These are phyloP conservation scores for Mobula hypostoma DNA, from an alignment of 2,113 vertebrate genomes.

Conservation along the genomic window DNA sequence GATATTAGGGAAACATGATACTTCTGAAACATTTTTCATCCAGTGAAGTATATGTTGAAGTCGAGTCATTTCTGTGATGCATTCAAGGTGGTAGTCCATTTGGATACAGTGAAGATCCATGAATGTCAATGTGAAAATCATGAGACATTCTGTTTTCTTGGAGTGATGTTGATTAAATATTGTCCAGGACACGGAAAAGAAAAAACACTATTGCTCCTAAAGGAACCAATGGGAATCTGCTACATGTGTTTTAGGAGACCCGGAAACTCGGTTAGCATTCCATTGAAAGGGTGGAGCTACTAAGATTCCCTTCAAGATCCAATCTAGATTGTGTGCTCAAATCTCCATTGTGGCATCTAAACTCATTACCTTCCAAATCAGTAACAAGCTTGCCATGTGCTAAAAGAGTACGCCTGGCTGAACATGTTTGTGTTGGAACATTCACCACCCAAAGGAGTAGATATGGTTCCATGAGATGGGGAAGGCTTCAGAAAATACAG, in stretches of 20 bases:
- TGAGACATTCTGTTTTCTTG: background rate
- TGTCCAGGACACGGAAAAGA: background rate
- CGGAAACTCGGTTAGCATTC: background rate
- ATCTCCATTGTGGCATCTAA: background rate
- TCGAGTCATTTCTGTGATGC: background rate
- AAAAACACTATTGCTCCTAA: background rate
- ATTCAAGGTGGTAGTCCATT: background rate
- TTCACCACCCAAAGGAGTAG: no score
- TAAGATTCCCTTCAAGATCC: background rate
- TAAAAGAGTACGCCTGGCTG: no score
- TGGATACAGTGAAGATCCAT: background rate
- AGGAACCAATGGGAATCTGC: background rate
- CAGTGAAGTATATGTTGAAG: background rate
- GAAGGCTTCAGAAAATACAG: no score
- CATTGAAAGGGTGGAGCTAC: background rate
- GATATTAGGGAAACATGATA: background rate
- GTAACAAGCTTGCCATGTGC: no score
- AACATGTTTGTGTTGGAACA: no score
- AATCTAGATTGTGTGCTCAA: no score
- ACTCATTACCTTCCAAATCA: background rate
- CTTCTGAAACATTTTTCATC: background rate
- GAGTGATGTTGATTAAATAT: background rate
- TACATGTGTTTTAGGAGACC: background rate
- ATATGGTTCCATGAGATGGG: no score
- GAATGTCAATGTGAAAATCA: background rate